phyloP scores from a whole-genome alignment of 2,888 invertebrate genomes.

The Nysson spinosus region DNA sequence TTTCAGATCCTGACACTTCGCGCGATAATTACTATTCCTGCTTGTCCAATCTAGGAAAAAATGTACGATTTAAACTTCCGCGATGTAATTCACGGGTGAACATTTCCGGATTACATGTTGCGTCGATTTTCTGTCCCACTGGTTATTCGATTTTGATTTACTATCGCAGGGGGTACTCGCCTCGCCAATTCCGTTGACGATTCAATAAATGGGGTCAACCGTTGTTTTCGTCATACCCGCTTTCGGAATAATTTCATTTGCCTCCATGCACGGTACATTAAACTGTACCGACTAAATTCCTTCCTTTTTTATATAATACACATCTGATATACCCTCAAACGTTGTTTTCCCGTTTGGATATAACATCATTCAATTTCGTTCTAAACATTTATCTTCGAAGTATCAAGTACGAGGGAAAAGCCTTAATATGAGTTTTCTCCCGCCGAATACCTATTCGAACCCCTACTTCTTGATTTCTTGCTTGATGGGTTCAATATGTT shows the following conservation, averaged over 20 bases:
- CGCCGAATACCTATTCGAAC: too few relatives aligned
- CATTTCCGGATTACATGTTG: constrained; percentile 27
- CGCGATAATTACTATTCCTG: constrained; percentile 38
- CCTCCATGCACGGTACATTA: neutral
- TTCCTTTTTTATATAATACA: constrained; percentile 8
- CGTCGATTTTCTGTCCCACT: constrained; percentile 10
- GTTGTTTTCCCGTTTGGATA: constrained; percentile 21
- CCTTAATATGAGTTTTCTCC: too few relatives aligned
- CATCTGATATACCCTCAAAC: neutral
- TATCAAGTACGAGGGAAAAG: constrained; percentile 32
- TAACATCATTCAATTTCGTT: too few relatives aligned
- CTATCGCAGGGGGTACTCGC: neutral
- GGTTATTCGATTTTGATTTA: constrained; percentile 37
- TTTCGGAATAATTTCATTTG: constrained; percentile 3
- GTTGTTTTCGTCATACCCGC: constrained; percentile 2
- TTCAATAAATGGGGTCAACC: constrained; percentile 6
- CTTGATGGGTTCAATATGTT: too few relatives aligned
- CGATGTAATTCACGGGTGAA: constrained; percentile 29
- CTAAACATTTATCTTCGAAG: constrained; percentile 28
- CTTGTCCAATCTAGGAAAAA: neutral
- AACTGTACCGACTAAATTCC: neutral
- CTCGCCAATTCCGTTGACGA: constrained; percentile 20
- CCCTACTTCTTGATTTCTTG: too few relatives aligned
- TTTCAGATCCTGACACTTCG: constrained; percentile 31
- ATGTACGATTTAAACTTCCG: constrained; percentile 1